Evolutionary conservation across 1,140 invertebrate genomes (phyloP).

Genomic region (Sinella curviseta): DNA sequence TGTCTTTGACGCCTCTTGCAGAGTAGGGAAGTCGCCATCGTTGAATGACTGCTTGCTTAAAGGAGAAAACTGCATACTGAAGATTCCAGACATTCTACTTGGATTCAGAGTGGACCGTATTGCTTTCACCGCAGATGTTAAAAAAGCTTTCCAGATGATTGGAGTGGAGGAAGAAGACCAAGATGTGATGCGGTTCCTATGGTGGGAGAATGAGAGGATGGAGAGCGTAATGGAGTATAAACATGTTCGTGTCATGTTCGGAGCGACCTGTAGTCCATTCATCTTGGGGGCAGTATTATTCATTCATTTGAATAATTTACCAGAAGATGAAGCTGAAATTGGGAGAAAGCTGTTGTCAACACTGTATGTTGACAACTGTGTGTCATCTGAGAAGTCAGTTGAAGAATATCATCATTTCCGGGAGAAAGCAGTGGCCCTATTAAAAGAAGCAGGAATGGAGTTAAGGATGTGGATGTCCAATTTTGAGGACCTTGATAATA

Average conservation of each 20-base stretch:
- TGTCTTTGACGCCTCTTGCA: too few relatives aligned
- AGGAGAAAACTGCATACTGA: slow-evolving; percentile 54
- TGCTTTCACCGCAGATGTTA: slow-evolving; percentile 54
- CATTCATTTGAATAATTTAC: background rate
- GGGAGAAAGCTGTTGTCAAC: slow-evolving; percentile 26
- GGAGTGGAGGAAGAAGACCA: slow-evolving; percentile 43
- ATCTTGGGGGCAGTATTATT: slow-evolving; percentile 49
- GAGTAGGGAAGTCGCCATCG: slow-evolving; percentile 46
- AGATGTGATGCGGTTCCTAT: slow-evolving; percentile 47
- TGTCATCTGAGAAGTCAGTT: slow-evolving; percentile 42
- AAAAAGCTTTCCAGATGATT: slow-evolving; percentile 52
- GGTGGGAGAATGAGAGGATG: slow-evolving; percentile 33
- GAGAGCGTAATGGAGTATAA: background rate
- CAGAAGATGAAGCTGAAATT: too few relatives aligned
- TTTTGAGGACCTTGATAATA: background rate
- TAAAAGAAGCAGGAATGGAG: slow-evolving; percentile 44
- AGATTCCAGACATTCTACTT: slow-evolving; percentile 52
- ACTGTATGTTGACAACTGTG: slow-evolving; percentile 50
- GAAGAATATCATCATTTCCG: slow-evolving; percentile 44
- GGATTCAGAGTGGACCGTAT: slow-evolving; percentile 52
- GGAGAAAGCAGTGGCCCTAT: slow-evolving; percentile 33
- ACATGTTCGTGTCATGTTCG: slow-evolving; percentile 35
- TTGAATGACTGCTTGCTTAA: slow-evolving; percentile 54
- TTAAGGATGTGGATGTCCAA: background rate
- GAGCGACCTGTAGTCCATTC: slow-evolving; percentile 53